Evolutionary conservation across 2,888 invertebrate species (phyloP).

Genomic region (Zaprionus obscuricornis): DNA sequence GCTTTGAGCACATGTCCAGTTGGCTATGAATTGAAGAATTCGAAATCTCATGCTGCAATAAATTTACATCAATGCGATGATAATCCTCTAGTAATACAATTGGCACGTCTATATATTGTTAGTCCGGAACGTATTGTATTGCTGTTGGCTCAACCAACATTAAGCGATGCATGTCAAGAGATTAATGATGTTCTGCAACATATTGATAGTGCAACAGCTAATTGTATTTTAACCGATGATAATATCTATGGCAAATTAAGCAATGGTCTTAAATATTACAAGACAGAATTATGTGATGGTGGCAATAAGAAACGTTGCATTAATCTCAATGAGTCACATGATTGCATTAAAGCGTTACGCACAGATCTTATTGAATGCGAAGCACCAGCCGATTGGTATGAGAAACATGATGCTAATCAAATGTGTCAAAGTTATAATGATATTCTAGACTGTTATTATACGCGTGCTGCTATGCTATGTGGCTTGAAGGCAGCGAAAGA

Average conservation of each 20-base stretch:
- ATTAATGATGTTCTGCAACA: constrained; percentile 78
- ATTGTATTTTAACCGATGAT: constrained; percentile 82
- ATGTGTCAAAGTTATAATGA: constrained; percentile 84
- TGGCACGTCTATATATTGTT: constrained; percentile 84
- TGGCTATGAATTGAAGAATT: constrained; percentile 33
- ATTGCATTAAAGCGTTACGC: constrained; percentile 83
- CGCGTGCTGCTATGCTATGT: constrained; percentile 84
- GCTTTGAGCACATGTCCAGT: constrained; percentile 32
- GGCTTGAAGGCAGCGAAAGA: constrained; percentile 83
- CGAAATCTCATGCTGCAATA: constrained; percentile 5
- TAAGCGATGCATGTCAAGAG: constrained; percentile 73
- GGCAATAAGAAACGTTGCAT: constrained; percentile 43
- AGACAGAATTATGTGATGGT: constrained; percentile 82
- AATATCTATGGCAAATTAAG: constrained; percentile 84
- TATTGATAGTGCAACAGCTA: constrained; percentile 81
- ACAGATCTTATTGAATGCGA: constrained; percentile 85
- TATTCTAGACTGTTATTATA: constrained; percentile 85
- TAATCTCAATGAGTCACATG: constrained; percentile 80
- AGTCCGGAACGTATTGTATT: constrained; percentile 85
- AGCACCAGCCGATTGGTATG: constrained; percentile 85
- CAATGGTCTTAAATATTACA: constrained; percentile 83
- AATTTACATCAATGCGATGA: constrained; percentile 75
- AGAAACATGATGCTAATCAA: constrained; percentile 81
- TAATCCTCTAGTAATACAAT: constrained; percentile 84
- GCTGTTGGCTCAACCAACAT: constrained; percentile 82